Conservation (phyloP, 1,140 invertebrate genomes). For the Drosophila nigromelanica region DNA sequence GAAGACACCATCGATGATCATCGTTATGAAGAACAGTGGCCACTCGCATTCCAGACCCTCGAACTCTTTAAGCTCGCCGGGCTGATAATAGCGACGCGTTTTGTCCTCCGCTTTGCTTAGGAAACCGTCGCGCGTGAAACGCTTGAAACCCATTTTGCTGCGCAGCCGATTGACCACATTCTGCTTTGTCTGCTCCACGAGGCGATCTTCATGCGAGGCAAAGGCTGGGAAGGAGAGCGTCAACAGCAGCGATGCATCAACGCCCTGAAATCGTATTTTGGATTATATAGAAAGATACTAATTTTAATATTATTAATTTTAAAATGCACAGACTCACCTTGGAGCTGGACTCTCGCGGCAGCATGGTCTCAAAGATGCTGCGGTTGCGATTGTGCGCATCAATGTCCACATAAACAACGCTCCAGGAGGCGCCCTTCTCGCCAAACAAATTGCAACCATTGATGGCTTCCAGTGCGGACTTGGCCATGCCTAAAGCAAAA, state of each 20-base stretch:
- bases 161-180: constrained; percentile 94
- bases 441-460: constrained; percentile 99
- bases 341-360: constrained; percentile 98
- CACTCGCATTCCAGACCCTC: constrained; percentile 99
- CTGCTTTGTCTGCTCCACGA: constrained; percentile 94
- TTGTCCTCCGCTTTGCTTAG: constrained; percentile 95
- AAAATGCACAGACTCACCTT: constrained; percentile 88
- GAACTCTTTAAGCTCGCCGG: constrained; percentile 92
- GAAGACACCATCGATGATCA: constrained; percentile 98
- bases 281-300: too few relatives aligned
- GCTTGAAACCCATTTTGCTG: constrained; percentile 96
- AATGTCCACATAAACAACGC: constrained; percentile 99
- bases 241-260: constrained; percentile 94
- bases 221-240: constrained; percentile 99
- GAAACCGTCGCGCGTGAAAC: constrained; percentile 98
- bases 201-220: constrained; percentile 96
- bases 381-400: constrained; percentile 99
- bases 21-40: constrained; percentile 97
- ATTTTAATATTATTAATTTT: background rate
- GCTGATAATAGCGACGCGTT: constrained; percentile 86
- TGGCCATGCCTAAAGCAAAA: constrained; percentile 92
- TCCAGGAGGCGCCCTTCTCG: constrained; percentile 98
- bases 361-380: constrained; percentile 99
- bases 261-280: constrained; percentile 87
- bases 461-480: constrained; percentile 98